A percentile compares a stretch with the other conserved stretches of the same genome.
Conservation (phyloP, 2,888 invertebrate genomes). For the Agonopterix alstromeriana region DNA sequence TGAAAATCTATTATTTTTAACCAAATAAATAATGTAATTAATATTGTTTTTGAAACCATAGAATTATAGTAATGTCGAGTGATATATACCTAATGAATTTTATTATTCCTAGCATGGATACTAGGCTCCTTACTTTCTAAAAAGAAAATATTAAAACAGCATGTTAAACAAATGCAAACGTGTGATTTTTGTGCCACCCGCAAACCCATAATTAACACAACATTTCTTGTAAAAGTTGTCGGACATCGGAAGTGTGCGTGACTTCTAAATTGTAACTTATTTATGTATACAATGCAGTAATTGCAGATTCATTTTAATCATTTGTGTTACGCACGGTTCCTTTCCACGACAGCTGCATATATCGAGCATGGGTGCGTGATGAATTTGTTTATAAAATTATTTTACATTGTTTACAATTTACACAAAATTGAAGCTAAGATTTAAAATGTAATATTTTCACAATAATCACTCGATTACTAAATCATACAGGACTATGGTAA, state of each 20-base stretch:
- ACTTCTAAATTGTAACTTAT: neutral
- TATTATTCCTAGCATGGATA: neutral
- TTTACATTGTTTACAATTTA: too few species aligned
- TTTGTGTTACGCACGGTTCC: conserved; percentile 11
- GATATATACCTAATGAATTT: neutral
- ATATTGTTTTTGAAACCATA: neutral
- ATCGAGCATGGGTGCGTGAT: conserved; percentile 7
- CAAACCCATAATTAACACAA: conserved; percentile 28
- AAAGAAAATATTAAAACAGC: neutral
- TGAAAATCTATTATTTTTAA: conserved; percentile 15
- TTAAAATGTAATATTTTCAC: too few species aligned
- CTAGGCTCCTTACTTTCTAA: too few species aligned
- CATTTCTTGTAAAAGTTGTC: conserved; percentile 42
- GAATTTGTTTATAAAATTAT: too few species aligned
- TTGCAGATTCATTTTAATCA: conserved; percentile 15
- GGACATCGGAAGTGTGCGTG: conserved; percentile 17
- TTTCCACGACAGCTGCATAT: conserved; percentile 7
- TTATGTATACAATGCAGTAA: neutral
- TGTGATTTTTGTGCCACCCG: conserved; percentile 33
- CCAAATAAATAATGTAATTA: neutral
- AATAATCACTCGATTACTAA: too few species aligned
- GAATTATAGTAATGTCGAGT: neutral
- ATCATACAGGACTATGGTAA: conserved; percentile 12
- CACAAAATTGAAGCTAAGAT: too few species aligned
- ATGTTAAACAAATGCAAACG: conserved; percentile 1